Base-by-base conservation (phyloP, 2,888 invertebrate species). In the Aporophyla nigra region DNA sequence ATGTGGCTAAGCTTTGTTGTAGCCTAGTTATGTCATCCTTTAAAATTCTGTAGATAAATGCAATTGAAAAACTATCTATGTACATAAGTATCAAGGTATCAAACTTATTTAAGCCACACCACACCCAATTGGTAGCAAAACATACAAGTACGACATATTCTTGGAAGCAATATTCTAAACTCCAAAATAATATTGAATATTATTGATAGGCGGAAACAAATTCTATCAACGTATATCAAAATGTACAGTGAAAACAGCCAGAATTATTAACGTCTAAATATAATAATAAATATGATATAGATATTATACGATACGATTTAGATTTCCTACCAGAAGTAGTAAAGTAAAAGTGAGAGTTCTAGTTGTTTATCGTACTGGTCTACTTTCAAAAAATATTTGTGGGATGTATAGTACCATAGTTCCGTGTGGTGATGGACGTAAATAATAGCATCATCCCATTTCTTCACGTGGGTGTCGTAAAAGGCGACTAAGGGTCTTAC, bases 291-390 rank as follows among this genome's bases (percentile, higher is more conserved):
- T 33, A 46, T 53, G 46, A 46, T 69, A 43, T 53, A 63, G 5
- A 21, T 56, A 54, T 33, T n/a, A n/a, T n/a, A n/a, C n/a, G n/a
- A n/a, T n/a, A n/a, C 10, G 46, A 40, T 68, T 63, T 63, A 80
- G 24, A 75, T 68, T 53, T 75, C 63, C 76, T 33, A 43, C 21
- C 16, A 40, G 40, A 33, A 58, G 56, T n/a, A 59, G 63, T 58
- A 46, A 68, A 27, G n/a, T 33, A 79, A 80, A 75, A 81, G 81
- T 49, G 81, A 75, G 69, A 75, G 79, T 43, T 24, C 21, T 16
- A 40, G 49, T 75, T 63, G 27, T 59, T 58, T 51, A 73, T 53
- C 24, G 63, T 58, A 80, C 75, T 63, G 62, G n/a, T 53, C 56
- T 63, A 74, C 62, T 40, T 74, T 63, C 43, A 68, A 51, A n/a